Conservation (phyloP, 2,113 vertebrate species). For the Chitala chitala region DNA sequence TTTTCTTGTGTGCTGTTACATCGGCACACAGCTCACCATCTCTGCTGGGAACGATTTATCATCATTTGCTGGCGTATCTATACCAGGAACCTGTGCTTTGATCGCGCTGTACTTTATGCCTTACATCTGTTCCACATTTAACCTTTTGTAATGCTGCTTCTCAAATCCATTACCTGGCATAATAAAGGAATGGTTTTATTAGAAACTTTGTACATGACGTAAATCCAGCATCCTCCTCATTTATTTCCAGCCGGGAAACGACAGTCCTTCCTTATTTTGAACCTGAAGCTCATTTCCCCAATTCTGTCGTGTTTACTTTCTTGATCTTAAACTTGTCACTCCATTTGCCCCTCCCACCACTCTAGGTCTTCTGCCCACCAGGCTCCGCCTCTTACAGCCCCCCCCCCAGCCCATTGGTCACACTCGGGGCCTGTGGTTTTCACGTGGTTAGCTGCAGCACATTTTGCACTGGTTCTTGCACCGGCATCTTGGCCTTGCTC, state of each 20-base stretch:
- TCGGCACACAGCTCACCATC: constrained; percentile 84
- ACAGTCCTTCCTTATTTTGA: constrained; percentile 38
- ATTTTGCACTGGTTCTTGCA: constrained; percentile 33
- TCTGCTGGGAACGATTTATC: constrained; percentile 94
- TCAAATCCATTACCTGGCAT: constrained; percentile 84
- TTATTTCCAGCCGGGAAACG: constrained; percentile 41
- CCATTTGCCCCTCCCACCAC: constrained; percentile 36
- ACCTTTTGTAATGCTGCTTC: constrained; percentile 90
- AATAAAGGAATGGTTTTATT: constrained; percentile 73
- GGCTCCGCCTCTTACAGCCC: not conserved
- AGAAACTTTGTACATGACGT: constrained; percentile 56
- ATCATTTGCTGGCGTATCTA: constrained; percentile 96
- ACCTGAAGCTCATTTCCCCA: constrained; percentile 24
- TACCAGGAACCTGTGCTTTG: constrained; percentile 89
- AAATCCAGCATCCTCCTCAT: constrained; percentile 51
- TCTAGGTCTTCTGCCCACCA: not conserved
- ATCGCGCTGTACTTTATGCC: constrained; percentile 96
- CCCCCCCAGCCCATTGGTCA: constrained; percentile 25
- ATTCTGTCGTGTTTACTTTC: not conserved
- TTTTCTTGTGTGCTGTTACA: no score
- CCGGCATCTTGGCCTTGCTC: constrained; percentile 26
- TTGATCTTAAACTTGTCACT: no score
- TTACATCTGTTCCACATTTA: constrained; percentile 99
- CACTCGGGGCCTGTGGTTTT: constrained; percentile 11
- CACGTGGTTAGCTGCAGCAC: constrained; percentile 16